Conservation (phyloP, 2,113 vertebrate species). For the Grammomys surdaster region DNA sequence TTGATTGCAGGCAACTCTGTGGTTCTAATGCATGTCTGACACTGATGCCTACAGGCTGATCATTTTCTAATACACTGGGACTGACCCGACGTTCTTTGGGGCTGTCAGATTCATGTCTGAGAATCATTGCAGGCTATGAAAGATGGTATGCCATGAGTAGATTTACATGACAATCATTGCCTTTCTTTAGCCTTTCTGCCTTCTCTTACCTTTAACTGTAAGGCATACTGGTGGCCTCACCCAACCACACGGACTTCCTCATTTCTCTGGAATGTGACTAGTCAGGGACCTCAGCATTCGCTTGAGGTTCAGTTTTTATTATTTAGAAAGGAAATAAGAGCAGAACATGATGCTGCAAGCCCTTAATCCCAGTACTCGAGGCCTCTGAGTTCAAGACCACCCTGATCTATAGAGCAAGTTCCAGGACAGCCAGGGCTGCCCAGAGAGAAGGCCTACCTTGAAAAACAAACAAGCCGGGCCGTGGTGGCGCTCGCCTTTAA, state of each 20-base stretch:
- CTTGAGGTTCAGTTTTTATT: not conserved
- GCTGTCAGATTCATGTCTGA: too few species aligned
- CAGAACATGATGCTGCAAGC: not conserved
- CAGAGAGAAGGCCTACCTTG: too few species aligned
- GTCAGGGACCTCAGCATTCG: constrained; percentile 22
- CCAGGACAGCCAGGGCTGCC: not conserved
- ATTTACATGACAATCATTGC: not conserved
- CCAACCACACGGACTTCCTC: constrained; percentile 28
- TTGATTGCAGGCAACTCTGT: not conserved
- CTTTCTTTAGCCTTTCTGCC: not conserved
- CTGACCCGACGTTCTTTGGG: not conserved
- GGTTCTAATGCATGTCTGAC: not conserved
- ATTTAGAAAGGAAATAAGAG: constrained; percentile 27
- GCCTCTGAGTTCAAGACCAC: not conserved
- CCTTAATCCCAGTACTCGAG: not conserved
- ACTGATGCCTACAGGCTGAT: not conserved
- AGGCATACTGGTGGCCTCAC: not conserved
- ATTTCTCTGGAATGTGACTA: constrained; percentile 66
- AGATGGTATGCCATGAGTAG: not conserved
- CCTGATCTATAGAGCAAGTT: not conserved
- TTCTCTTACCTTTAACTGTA: constrained; percentile 41
- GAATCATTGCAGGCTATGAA: not conserved
- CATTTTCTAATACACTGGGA: not conserved
- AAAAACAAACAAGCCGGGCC: not conserved
- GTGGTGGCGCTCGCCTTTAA: too few species aligned